phyloP scores from a whole-genome alignment of 2,888 invertebrate species.

The Lissocephala sabroskyi region DNA sequence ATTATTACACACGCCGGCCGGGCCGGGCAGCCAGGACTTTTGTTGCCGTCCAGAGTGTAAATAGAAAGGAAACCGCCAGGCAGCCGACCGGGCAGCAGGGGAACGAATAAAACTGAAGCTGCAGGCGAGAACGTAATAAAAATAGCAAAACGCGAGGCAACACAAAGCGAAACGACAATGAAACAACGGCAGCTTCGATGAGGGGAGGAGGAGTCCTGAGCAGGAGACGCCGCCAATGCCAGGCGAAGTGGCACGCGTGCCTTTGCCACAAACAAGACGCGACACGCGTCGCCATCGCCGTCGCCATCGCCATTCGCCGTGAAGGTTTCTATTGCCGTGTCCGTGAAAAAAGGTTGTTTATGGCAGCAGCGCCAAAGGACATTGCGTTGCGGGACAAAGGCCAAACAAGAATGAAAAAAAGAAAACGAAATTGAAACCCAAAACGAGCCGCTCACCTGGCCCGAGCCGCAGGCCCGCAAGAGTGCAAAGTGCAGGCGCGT shows the following conservation, averaged over 20 bases:
- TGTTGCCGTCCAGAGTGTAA: no score
- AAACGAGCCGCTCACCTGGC: background rate
- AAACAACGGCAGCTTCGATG: no score
- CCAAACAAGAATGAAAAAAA: background rate
- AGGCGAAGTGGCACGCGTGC: slow-evolving; percentile 35
- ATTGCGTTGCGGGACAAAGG: background rate
- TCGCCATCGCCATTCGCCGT: background rate
- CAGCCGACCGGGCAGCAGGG: no score
- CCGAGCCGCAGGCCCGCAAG: no score
- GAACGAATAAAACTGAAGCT: no score
- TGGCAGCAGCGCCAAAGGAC: slow-evolving; percentile 9
- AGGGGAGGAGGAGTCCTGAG: no score
- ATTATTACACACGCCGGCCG: no score
- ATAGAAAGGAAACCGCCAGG: no score
- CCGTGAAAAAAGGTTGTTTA: slow-evolving; percentile 49
- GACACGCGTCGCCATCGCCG: slow-evolving; percentile 13
- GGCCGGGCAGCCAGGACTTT: no score
- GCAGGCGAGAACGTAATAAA: no score
- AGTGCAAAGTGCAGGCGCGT: slow-evolving; percentile 2
- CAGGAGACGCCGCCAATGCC: background rate
- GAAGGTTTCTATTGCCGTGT: slow-evolving; percentile 6
- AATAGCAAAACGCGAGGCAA: no score
- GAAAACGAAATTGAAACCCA: background rate
- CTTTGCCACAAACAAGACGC: slow-evolving; percentile 51
- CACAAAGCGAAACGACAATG: no score